Evolutionary conservation across 2,797 vertebrate species (phyloP).

Genomic region (Rhinoraja longicauda): DNA sequence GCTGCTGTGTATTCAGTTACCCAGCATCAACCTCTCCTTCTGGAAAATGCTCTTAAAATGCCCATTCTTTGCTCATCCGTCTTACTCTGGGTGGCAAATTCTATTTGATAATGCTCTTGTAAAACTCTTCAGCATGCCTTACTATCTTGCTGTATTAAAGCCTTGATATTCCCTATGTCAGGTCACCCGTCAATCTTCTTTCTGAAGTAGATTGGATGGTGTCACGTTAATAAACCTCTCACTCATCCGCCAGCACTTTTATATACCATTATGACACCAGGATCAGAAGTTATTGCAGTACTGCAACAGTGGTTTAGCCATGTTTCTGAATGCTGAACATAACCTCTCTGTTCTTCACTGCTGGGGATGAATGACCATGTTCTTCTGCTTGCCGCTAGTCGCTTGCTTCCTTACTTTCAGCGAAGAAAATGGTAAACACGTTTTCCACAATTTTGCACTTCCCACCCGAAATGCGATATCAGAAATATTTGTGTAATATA

Average conservation of each 20-base stretch:
- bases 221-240: background rate
- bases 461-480: background rate
- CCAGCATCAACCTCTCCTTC: too few species aligned
- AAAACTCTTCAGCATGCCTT: too few species aligned
- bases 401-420: background rate
- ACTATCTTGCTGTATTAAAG: too few species aligned
- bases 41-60: too few species aligned
- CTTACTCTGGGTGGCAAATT: too few species aligned
- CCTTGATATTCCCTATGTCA: too few species aligned
- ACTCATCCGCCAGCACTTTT: background rate
- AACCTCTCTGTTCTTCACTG: background rate
- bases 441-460: background rate
- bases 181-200: background rate
- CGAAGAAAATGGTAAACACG: background rate
- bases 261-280: background rate
- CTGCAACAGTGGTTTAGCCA: background rate
- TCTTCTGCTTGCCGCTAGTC: background rate
- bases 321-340: background rate
- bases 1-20: background rate
- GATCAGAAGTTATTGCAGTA: background rate
- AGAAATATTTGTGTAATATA: background rate
- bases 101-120: too few species aligned
- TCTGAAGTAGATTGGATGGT: background rate
- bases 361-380: background rate
- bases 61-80: too few species aligned